phyloP scores from a whole-genome alignment of 2,888 invertebrate species.

The Cryptops parisi region DNA sequence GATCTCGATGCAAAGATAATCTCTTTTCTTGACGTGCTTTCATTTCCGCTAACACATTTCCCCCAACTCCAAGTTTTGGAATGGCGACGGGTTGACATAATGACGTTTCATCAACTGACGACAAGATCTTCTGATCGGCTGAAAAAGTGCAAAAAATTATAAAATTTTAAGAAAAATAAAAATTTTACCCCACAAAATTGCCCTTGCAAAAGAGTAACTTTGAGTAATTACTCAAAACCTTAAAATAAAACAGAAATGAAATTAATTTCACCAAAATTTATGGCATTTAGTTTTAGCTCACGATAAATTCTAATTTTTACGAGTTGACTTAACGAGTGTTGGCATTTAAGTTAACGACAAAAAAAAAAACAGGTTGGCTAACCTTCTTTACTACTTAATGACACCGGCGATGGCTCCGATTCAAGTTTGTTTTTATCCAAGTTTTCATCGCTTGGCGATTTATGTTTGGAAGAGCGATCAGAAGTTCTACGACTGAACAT shows the following conservation, averaged over 20 bases:
- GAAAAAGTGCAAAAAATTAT: background rate
- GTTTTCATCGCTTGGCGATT: background rate
- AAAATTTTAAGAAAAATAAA: no score
- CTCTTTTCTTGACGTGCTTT: slow-evolving; percentile 28
- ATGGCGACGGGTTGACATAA: slow-evolving; percentile 11
- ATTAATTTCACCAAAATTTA: no score
- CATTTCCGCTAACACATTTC: slow-evolving; percentile 28
- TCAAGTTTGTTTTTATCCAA: slow-evolving; percentile 5
- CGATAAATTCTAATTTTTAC: no score
- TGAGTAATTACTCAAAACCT: no score
- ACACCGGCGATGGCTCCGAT: background rate
- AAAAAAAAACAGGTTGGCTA: background rate
- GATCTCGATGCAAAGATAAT: slow-evolving; percentile 19
- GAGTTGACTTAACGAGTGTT: no score
- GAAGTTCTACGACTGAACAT: slow-evolving; percentile 6
- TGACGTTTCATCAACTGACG: background rate
- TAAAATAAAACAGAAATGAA: no score
- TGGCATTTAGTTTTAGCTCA: no score
- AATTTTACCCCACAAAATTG: background rate
- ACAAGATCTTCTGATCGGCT: background rate
- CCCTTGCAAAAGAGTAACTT: background rate
- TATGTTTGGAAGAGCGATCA: slow-evolving; percentile 3
- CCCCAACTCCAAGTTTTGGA: slow-evolving; percentile 23
- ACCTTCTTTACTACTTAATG: background rate
- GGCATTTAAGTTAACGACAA: no score